These are phyloP conservation scores for Enteromius unitaeniatus DNA, from an alignment of 2,797 vertebrate species.

Conservation along the genomic window DNA sequence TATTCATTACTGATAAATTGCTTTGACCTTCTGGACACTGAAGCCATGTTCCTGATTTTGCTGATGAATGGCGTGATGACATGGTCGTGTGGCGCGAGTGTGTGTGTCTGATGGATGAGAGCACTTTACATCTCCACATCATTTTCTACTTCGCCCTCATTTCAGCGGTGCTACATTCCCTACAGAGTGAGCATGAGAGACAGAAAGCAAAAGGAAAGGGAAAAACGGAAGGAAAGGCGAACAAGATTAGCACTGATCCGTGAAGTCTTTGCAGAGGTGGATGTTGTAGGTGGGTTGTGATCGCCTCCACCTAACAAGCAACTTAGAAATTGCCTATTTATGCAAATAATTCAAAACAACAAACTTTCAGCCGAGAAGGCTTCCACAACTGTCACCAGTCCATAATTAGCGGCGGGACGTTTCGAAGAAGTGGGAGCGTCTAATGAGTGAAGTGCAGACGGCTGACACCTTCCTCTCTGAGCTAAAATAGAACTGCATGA, in stretches of 20 bases:
- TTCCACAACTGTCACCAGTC: slow-evolving; percentile 15
- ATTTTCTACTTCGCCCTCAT: slow-evolving; percentile 34
- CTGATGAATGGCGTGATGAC: slow-evolving; percentile 33
- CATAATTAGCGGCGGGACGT: slow-evolving; percentile 13
- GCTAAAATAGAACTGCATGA: slow-evolving; percentile 6
- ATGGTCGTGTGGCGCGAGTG: slow-evolving; percentile 19
- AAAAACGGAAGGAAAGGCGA: slow-evolving; percentile 1
- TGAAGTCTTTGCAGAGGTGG: slow-evolving; percentile 36
- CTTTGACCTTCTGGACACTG: slow-evolving; percentile 38
- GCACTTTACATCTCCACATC: slow-evolving; percentile 31
- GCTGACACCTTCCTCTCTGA: slow-evolving; percentile 1
- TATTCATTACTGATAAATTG: slow-evolving; percentile 38
- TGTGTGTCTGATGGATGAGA: slow-evolving; percentile 29
- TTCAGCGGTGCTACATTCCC: slow-evolving; percentile 16
- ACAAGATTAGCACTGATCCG: slow-evolving; percentile 44
- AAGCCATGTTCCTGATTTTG: slow-evolving; percentile 25
- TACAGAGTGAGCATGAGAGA: neutral
- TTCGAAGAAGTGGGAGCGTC: neutral
- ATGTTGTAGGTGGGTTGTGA: slow-evolving; percentile 37
- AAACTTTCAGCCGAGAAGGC: slow-evolving; percentile 2
- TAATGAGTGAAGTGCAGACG: slow-evolving; percentile 34
- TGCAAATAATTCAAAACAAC: slow-evolving; percentile 35
- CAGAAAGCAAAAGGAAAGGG: neutral
- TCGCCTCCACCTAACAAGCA: slow-evolving; percentile 15
- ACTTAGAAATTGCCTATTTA: slow-evolving; percentile 12